Base-by-base conservation (phyloP, 2,113 vertebrate genomes). In the Ceyx cyanopectus region DNA sequence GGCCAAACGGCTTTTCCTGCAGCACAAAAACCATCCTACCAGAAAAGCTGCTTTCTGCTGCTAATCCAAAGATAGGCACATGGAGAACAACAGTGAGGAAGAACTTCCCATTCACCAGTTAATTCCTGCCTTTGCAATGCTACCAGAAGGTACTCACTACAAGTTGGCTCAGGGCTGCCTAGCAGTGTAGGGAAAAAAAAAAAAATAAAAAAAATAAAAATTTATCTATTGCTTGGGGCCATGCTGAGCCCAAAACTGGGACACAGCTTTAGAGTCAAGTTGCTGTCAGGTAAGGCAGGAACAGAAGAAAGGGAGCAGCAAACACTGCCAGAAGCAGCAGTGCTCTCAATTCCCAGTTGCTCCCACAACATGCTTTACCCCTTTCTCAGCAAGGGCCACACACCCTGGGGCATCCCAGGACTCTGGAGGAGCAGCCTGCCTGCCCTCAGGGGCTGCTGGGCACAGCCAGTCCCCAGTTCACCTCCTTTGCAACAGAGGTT, bases 1-100 rank as follows among this genome's bases (percentile, higher is more conserved):
- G 92, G 95, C 85, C 76, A 18, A 92, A 82, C 7, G 24, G 68
- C 66, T 93, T 79, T 95, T 70, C 40, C 88, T 41, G 34, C 58
- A 84, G 65, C 74, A 61, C 46, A 40, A 61, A 93, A 88, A 48
- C 2, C 22, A 89, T 90, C 85, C 69, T 78, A 54, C 40, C 72
- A 50, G 73, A 63, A 54, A 90, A 89, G 73, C 57, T 79, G 65
- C 61, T 87, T 93, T 72, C 69, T 75, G 65, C 61, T 81, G 63
- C 83, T 72, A 45, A 68, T 74, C 57, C 80, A 81, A 87, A 78
- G 54, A 68, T 17, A 75, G 53, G 61, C 53, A 61, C 26, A 30
- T 53, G 20, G 63, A 70, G 51, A 85, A 67, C 24, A 77, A 24
- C 24, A 54, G 17, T 10, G 54, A 89, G 43, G n/a, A 80, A 85